These are phyloP conservation scores for Mantis religiosa DNA, from an alignment of 2,888 invertebrate genomes.

Conservation along the genomic window DNA sequence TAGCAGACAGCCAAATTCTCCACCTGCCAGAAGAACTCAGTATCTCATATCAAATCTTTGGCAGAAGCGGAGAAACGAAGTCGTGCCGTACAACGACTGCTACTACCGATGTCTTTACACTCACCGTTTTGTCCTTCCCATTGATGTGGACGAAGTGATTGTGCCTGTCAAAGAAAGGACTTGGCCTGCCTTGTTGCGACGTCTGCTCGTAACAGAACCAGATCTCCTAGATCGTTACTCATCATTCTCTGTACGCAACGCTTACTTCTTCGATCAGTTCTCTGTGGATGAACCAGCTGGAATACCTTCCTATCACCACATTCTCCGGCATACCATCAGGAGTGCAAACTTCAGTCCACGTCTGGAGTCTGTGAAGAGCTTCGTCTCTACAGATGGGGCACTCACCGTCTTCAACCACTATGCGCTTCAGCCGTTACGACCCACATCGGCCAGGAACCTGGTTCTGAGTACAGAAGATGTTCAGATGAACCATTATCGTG, in stretches of 20 bases:
- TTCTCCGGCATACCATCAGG: conserved; percentile 51
- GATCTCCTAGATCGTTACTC: conserved; percentile 44
- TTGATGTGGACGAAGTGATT: conserved; percentile 71
- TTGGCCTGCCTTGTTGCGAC: conserved; percentile 55
- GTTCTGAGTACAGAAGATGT: conserved; percentile 56
- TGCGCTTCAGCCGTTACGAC: conserved; percentile 57
- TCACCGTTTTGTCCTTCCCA: conserved; percentile 51
- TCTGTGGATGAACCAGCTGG: conserved; percentile 21
- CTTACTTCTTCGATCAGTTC: conserved; percentile 58
- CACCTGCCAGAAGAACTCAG: conserved; percentile 39
- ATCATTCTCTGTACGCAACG: conserved; percentile 62
- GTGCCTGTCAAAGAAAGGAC: conserved; percentile 58
- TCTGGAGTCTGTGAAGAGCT: conserved; percentile 67
- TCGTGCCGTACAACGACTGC: conserved; percentile 74
- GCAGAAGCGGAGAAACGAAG: conserved; percentile 67
- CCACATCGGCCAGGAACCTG: conserved; percentile 52
- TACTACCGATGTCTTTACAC: conserved; percentile 64
- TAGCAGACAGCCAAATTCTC: conserved; percentile 47
- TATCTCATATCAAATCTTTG: conserved; percentile 52
- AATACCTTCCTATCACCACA: conserved; percentile 39
- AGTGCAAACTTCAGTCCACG: conserved; percentile 57
- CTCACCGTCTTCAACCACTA: conserved; percentile 74
- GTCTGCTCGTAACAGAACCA: conserved; percentile 47
- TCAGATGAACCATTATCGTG: conserved; percentile 66
- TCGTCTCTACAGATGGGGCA: conserved; percentile 60